These are phyloP conservation scores for Erebia ligea DNA, from an alignment of 2,888 invertebrate genomes.

Conservation along the genomic window DNA sequence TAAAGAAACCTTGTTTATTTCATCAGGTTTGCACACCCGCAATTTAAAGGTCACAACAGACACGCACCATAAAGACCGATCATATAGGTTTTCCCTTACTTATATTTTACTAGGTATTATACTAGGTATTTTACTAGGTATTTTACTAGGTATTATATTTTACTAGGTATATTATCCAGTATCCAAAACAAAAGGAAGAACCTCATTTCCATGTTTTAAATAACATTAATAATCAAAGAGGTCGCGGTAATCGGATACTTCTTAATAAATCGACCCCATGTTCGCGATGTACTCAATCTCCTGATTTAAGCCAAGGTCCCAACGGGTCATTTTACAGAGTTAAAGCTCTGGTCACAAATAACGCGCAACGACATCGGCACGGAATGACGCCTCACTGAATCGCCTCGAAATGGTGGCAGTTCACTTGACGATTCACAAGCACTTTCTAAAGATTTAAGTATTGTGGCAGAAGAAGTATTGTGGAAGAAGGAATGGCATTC, in stretches of 20 bases:
- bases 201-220: not conserved
- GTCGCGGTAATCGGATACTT: conserved; percentile 4
- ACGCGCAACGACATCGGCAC: not conserved
- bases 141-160: too few relatives aligned
- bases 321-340: conserved; percentile 41
- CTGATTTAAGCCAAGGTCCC: conserved; percentile 44
- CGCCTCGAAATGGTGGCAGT: not conserved
- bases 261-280: conserved; percentile 23
- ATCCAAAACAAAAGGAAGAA: not conserved
- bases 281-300: conserved; percentile 29
- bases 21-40: too few relatives aligned
- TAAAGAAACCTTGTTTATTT: not conserved
- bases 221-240: not conserved
- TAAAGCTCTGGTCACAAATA: not conserved
- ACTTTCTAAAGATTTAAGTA: too few relatives aligned
- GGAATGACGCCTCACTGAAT: not conserved
- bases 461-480: too few relatives aligned
- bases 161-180: too few relatives aligned
- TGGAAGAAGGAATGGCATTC: too few relatives aligned
- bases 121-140: too few relatives aligned
- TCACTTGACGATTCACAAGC: too few relatives aligned
- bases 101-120: too few relatives aligned
- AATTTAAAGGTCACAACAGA: not conserved
- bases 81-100: not conserved
- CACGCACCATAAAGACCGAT: not conserved